Conservation (phyloP, 2,113 vertebrate genomes). For the Formicarius rufipectus region DNA sequence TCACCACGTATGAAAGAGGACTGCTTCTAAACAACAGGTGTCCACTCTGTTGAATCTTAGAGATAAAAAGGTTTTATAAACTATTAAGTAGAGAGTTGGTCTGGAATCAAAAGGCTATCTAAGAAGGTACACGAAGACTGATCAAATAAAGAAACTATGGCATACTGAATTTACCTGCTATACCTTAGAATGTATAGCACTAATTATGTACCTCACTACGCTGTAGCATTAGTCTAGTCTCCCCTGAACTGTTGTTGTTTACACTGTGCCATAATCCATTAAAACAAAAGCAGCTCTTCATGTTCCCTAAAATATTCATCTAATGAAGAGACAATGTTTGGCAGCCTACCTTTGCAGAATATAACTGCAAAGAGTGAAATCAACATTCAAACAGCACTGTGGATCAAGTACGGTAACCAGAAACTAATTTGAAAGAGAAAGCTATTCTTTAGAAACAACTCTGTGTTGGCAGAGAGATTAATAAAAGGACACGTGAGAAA, state of each 20-base stretch:
- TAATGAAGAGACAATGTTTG: neutral
- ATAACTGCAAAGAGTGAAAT: neutral
- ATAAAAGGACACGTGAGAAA: neutral
- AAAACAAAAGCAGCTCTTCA: neutral
- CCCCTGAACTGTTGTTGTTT: neutral
- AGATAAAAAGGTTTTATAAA: slow-evolving; percentile 55
- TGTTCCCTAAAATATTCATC: neutral
- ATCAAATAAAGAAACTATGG: neutral
- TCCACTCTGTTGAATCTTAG: slow-evolving; percentile 40
- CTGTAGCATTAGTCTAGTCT: neutral
- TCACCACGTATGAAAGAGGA: neutral
- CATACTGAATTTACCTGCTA: neutral
- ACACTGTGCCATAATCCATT: neutral
- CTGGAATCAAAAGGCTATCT: neutral
- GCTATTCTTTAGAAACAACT: neutral
- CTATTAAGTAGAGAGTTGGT: neutral
- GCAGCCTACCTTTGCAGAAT: neutral
- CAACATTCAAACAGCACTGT: neutral
- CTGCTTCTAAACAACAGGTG: neutral
- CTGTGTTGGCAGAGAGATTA: neutral
- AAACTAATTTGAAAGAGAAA: neutral
- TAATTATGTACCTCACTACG: neutral
- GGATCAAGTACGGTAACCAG: neutral
- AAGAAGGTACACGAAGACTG: neutral
- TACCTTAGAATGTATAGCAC: neutral